A percentile compares a stretch with the other conserved stretches of the same genome.
Evolutionary conservation across 2,797 vertebrate genomes (phyloP).

Genomic region (Brachyrhaphis roseni): DNA sequence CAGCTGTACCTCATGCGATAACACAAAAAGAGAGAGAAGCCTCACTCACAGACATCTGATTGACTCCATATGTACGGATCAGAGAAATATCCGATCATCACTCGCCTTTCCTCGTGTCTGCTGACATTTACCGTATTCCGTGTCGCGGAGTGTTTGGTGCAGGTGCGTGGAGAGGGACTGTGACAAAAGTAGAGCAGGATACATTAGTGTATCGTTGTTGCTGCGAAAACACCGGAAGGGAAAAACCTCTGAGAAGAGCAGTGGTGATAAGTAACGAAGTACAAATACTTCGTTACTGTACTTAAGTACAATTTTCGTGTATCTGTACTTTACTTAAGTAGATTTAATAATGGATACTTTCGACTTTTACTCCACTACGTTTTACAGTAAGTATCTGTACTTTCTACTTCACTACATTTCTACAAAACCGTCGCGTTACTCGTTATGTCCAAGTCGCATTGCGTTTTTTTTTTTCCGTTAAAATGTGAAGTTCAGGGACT

Average conservation of each 20-base stretch:
- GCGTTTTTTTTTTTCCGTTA: too few species aligned
- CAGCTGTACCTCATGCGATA: constrained; percentile 51
- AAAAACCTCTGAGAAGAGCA: constrained; percentile 40
- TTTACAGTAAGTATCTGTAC: too few species aligned
- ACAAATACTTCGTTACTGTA: too few species aligned
- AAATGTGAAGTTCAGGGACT: too few species aligned
- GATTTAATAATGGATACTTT: too few species aligned
- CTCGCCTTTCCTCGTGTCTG: constrained; percentile 27
- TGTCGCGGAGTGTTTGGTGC: constrained; percentile 38
- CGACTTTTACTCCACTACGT: too few species aligned
- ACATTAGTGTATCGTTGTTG: constrained; percentile 17
- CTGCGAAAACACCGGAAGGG: constrained; percentile 23
- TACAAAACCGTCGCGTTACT: too few species aligned
- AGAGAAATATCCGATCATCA: constrained; percentile 31
- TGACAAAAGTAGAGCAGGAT: constrained; percentile 55
- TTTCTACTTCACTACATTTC: too few species aligned
- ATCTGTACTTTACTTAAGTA: too few species aligned
- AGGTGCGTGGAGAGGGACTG: constrained; percentile 26
- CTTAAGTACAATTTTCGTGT: too few species aligned
- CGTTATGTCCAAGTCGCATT: too few species aligned
- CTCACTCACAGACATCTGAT: constrained; percentile 13
- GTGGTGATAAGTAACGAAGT: too few species aligned
- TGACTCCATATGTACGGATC: constrained; percentile 23
- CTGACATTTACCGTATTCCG: constrained; percentile 54
- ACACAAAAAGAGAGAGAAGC: not conserved